phyloP scores from a whole-genome alignment of 2,888 invertebrate genomes.

The Anoncus sp. region DNA sequence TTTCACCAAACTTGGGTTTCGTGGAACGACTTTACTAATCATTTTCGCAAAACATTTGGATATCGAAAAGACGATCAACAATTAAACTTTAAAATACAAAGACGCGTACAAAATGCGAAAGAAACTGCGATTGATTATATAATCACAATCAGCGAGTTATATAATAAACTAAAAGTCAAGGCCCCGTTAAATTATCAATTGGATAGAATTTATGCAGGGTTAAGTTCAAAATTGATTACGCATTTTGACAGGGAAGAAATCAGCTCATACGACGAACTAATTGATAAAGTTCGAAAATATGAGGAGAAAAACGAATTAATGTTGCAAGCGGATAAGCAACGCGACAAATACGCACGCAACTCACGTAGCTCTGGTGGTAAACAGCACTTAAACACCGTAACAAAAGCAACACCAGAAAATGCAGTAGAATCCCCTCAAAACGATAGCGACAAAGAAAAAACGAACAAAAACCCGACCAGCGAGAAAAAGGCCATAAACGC shows the following conservation, averaged over 20 bases:
- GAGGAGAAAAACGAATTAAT: slow-evolving; percentile 20
- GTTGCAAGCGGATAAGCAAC: slow-evolving; percentile 4
- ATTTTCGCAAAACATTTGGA: slow-evolving; percentile 2
- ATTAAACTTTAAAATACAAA: slow-evolving; percentile 15
- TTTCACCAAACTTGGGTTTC: not conserved
- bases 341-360: not conserved
- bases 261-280: not conserved
- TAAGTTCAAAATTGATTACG: not conserved
- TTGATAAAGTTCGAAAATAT: not conserved
- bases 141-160: slow-evolving; percentile 12
- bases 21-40: not conserved
- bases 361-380: not conserved
- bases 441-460: too few species aligned
- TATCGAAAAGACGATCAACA: not conserved
- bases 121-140: slow-evolving; percentile 13
- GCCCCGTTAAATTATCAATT: not conserved
- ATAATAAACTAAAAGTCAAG: not conserved
- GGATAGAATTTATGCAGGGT: not conserved
- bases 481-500: not conserved
- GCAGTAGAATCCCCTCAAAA: too few species aligned
- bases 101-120: slow-evolving; percentile 12
- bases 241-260: slow-evolving; percentile 11
- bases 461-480: not conserved
- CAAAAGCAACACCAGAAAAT: not conserved
- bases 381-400: not conserved